These are phyloP conservation scores for Vireo altiloquus DNA, from an alignment of 2,113 vertebrate genomes.

Conservation along the genomic window DNA sequence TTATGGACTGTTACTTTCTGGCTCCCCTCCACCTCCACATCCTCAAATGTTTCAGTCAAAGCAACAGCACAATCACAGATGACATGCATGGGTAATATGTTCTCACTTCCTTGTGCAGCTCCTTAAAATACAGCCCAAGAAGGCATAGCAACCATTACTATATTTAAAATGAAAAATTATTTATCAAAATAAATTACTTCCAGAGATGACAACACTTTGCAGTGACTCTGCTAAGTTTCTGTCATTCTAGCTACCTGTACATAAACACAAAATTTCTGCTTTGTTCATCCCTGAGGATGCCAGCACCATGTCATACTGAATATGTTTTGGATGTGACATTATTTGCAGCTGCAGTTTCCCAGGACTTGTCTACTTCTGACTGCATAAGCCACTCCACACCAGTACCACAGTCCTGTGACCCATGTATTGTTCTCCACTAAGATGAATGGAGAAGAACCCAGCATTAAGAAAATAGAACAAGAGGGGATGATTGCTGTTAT, in stretches of 20 bases:
- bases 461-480: neutral
- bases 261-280: slow-evolving; percentile 6
- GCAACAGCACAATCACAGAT: slow-evolving; percentile 30
- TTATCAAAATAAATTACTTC: slow-evolving; percentile 9
- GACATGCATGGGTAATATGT: slow-evolving; percentile 13
- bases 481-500: neutral
- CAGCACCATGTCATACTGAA: neutral
- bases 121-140: slow-evolving; percentile 37
- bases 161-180: slow-evolving; percentile 53
- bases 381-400: neutral
- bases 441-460: neutral
- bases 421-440: rapidly evolving
- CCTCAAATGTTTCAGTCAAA: slow-evolving; percentile 35
- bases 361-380: neutral
- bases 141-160: slow-evolving; percentile 48
- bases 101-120: slow-evolving; percentile 18
- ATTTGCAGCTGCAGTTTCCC: neutral
- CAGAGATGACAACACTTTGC: neutral
- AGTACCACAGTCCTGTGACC: neutral
- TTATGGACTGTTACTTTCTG: slow-evolving; percentile 4
- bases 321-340: neutral
- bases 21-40: slow-evolving; percentile 27
- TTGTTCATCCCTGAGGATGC: neutral
- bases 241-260: neutral
- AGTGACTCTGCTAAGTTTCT: neutral